These are phyloP conservation scores for Aphodius sticticus DNA, from an alignment of 2,888 invertebrate genomes.

Conservation along the genomic window DNA sequence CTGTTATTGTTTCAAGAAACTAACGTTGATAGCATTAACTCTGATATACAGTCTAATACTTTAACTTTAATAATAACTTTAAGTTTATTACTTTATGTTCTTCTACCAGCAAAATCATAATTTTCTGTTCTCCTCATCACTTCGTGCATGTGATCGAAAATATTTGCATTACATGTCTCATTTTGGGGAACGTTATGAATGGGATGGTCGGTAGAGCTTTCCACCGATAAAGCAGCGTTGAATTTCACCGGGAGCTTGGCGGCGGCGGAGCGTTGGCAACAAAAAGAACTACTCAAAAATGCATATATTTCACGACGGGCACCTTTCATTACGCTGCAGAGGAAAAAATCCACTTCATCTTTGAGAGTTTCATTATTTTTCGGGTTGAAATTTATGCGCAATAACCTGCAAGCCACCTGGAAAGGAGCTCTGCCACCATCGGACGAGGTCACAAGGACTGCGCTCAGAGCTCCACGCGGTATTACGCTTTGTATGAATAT, in stretches of 20 bases:
- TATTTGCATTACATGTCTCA: slow-evolving; percentile 4
- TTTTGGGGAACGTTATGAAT: neutral
- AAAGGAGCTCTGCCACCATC: neutral
- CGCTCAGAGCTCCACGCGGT: neutral
- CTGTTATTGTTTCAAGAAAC: no score
- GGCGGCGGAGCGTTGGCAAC: slow-evolving; percentile 4
- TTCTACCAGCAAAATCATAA: no score
- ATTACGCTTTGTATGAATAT: neutral
- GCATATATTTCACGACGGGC: slow-evolving; percentile 28
- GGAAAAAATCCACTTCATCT: slow-evolving; percentile 30
- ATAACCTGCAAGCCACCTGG: slow-evolving; percentile 19
- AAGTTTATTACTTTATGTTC: no score
- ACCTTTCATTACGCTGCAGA: slow-evolving; percentile 24
- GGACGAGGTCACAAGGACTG: neutral
- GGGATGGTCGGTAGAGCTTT: neutral
- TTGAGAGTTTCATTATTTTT: slow-evolving; percentile 28
- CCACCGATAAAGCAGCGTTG: neutral
- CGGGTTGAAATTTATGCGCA: slow-evolving; percentile 27
- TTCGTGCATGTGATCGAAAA: neutral
- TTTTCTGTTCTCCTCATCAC: no score
- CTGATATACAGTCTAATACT: no score
- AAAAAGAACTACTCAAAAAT: slow-evolving; percentile 28
- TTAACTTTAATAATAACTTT: no score
- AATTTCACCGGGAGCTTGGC: neutral
- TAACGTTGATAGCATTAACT: no score